Percentiles rank a stretch among this genome's conserved stretches.
phyloP scores from a whole-genome alignment of 2,113 vertebrate genomes.

The Chamaetylas fuelleborni region DNA sequence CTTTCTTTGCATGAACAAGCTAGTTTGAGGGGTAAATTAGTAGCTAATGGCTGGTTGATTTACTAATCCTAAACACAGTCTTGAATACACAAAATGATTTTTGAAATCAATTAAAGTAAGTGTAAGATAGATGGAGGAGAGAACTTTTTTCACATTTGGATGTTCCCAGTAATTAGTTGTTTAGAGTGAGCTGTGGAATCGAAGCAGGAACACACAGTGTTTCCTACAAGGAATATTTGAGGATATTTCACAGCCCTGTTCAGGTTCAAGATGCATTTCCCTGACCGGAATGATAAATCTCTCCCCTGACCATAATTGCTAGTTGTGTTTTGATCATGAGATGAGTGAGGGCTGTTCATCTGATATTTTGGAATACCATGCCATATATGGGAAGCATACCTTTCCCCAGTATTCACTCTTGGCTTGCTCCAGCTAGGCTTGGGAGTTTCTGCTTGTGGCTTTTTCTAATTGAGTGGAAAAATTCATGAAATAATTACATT shows the following conservation, averaged over 20 bases:
- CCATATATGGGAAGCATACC: conserved; percentile 28
- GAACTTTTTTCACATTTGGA: background rate
- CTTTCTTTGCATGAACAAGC: background rate
- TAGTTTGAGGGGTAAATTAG: background rate
- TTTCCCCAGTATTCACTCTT: conserved; percentile 31
- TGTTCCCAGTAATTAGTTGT: background rate
- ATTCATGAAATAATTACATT: conserved; percentile 21
- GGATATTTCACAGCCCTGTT: background rate
- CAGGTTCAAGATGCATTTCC: background rate
- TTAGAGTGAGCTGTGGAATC: background rate
- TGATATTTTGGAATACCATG: conserved; percentile 12
- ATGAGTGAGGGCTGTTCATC: conserved; percentile 3
- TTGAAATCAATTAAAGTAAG: background rate
- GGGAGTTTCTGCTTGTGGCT: conserved; percentile 5
- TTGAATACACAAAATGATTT: background rate
- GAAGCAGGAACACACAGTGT: background rate
- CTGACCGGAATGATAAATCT: background rate
- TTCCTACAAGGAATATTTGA: background rate
- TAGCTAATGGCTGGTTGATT: background rate
- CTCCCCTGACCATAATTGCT: conserved; percentile 14
- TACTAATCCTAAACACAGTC: background rate
- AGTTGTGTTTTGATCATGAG: background rate
- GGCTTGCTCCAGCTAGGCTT: background rate
- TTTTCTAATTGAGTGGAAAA: conserved; percentile 15
- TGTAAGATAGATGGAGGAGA: background rate